Conservation (phyloP, 2,888 invertebrate genomes). For the Rhamphomyia laevipes region DNA sequence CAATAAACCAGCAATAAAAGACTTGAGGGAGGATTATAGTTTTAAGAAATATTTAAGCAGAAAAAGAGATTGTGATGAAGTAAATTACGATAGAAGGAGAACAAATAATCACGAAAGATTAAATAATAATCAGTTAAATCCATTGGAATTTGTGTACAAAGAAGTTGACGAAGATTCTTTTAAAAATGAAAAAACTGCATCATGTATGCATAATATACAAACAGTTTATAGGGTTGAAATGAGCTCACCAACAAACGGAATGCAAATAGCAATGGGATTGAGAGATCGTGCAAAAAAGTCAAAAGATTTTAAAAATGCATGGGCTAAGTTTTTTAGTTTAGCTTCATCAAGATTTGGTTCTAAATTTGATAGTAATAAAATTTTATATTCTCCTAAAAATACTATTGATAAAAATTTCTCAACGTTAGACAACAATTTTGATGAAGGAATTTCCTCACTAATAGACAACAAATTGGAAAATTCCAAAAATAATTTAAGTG, state of each 20-base stretch:
- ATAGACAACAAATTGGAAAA: constrained; percentile 27
- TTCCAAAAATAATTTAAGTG: constrained; percentile 9
- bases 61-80: constrained; percentile 21
- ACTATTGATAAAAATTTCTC: not conserved
- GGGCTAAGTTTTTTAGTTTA: constrained; percentile 37
- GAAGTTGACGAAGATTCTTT: constrained; percentile 9
- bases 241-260: constrained; percentile 31
- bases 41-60: constrained; percentile 33
- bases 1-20: not conserved
- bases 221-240: constrained; percentile 36
- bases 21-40: constrained; percentile 28
- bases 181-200: constrained; percentile 4
- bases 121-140: constrained; percentile 22
- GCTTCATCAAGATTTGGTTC: constrained; percentile 37
- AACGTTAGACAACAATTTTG: constrained; percentile 21
- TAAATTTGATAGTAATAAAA: constrained; percentile 23
- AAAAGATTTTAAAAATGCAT: constrained; percentile 38
- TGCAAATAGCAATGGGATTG: constrained; percentile 37
- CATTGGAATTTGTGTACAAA: not conserved
- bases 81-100: constrained; percentile 16
- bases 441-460: constrained; percentile 34
- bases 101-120: constrained; percentile 14
- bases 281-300: constrained; percentile 38
- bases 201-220: constrained; percentile 23
- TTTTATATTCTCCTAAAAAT: too few species aligned